Base-by-base conservation (phyloP, 2,888 invertebrate genomes). In the Unio pictorum region DNA sequence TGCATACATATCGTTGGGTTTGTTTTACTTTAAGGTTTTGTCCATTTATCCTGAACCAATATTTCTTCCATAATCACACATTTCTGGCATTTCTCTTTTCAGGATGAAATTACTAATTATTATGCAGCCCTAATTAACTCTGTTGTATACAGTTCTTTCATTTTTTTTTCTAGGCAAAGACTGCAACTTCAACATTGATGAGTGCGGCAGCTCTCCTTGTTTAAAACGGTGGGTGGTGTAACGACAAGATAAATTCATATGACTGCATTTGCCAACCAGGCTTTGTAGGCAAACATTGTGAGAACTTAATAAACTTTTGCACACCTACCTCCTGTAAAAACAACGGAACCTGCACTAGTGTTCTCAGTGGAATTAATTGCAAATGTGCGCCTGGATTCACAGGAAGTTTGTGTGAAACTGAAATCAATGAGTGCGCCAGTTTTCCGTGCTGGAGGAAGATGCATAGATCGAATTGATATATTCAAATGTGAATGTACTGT, bases 401-500 rank as follows among this genome's bases (percentile, higher is more conserved):
- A 0, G 97, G 97, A 0, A 91, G 93, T n/a, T 94, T 95, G 87
- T 97, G 97, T 89, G 95, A 95, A 86, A 94, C 94, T 73, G 95
- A 95, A 72, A 76, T 81, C 17, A 73, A 83, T 91, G 95, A 96
- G 66, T 89, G 89, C 90, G 92, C 93, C 20, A 93, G 94, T 34
- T 91, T 92, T 26, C 96, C 96, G 26, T 97, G 97, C 87, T 93
- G 91, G 91, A 6, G 76, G 72, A 30, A 54, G 11, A 11, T 76
- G 76, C 67, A 45, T 67, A 34, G 74, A 76, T 57, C 26, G 60
- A 7, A 45, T 58, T 1, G 95, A 96, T 89, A 95, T 94, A 11
- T 97, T 95, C 91, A 94, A 95, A 86, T 97, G 97, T 90, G 95
- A 96, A 60, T 97, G 97, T 91, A 94, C 94, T 63, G 92, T 95